Percentiles rank a stretch among this genome's conserved stretches.
phyloP scores from a whole-genome alignment of 2,113 vertebrate genomes.

The Elaphurus davidianus region DNA sequence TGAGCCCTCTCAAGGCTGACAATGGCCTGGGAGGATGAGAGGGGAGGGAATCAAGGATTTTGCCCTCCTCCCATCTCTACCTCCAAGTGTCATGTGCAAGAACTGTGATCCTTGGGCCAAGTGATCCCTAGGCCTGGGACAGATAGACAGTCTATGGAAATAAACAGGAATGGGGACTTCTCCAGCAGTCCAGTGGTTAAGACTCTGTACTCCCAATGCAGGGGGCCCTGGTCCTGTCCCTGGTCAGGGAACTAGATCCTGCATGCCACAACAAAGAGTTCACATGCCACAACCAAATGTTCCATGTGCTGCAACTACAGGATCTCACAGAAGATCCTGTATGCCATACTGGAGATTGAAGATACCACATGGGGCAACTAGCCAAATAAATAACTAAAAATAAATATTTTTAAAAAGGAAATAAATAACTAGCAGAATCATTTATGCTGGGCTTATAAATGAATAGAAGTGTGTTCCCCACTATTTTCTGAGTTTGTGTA shows the following conservation, averaged over 20 bases:
- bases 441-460: background rate
- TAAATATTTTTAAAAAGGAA: background rate
- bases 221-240: rapidly evolving
- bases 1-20: background rate
- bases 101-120: background rate
- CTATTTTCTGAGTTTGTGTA: background rate
- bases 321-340: background rate
- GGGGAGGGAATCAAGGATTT: background rate
- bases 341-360: background rate
- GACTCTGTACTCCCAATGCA: background rate
- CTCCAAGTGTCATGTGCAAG: background rate
- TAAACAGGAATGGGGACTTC: background rate
- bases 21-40: background rate
- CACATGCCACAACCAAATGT: background rate
- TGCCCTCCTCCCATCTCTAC: background rate
- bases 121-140: background rate
- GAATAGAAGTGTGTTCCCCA: background rate
- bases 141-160: background rate
- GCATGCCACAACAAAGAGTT: background rate
- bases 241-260: background rate
- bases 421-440: background rate
- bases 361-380: rapidly evolving
- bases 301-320: background rate
- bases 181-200: background rate
- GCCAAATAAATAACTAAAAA: background rate